Conservation (phyloP, 2,797 vertebrate species). For the Nothura maculosa region DNA sequence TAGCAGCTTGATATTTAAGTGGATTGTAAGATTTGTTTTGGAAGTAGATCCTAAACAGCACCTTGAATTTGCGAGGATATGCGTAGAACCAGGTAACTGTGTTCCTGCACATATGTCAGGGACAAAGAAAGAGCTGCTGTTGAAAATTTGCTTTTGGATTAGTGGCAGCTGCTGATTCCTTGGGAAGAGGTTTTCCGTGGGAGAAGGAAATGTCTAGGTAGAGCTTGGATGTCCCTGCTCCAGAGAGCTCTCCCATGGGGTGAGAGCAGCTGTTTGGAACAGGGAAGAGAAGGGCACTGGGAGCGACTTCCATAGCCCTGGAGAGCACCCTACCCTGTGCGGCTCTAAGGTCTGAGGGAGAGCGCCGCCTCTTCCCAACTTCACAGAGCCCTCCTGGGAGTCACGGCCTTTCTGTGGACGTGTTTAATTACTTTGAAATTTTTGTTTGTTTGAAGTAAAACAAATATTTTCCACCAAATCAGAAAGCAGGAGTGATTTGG, state of each 20-base stretch:
- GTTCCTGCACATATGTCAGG: too few relatives aligned
- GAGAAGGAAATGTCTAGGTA: neutral
- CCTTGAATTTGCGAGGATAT: neutral
- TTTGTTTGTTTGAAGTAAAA: neutral
- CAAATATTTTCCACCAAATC: neutral
- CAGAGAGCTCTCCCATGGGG: fast-evolving
- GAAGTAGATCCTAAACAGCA: neutral
- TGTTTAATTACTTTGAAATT: neutral
- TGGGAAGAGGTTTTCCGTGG: neutral
- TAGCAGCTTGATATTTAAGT: neutral
- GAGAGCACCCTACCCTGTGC: neutral
- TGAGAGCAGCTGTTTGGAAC: neutral
- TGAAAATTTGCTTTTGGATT: neutral
- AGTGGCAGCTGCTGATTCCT: neutral
- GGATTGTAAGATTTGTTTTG: neutral
- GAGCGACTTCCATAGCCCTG: neutral
- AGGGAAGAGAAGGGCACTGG: neutral
- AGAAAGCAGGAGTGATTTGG: fast-evolving
- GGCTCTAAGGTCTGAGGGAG: neutral
- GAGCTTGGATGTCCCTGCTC: neutral
- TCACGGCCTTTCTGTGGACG: fast-evolving
- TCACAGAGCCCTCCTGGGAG: neutral
- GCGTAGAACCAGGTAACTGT: neutral
- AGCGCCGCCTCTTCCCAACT: neutral
- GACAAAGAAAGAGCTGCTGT: neutral